A percentile compares a stretch with the other conserved stretches of the same genome.
Evolutionary conservation across 2,113 vertebrate genomes (phyloP).

Genomic region (Micronycteris hirsuta): DNA sequence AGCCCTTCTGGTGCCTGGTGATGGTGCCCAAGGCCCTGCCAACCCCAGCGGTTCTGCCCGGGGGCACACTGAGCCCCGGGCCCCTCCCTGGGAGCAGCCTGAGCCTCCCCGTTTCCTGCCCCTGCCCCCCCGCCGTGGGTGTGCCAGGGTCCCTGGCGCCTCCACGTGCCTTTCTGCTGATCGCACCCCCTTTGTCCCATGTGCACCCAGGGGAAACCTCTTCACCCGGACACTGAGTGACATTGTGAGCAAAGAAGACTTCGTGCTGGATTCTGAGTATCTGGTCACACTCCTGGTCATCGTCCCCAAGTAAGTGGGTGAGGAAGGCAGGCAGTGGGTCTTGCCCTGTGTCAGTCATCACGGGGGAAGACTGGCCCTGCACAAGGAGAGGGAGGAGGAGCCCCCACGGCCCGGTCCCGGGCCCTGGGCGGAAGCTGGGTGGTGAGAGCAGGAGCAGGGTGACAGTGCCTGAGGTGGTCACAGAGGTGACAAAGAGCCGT

Average conservation of each 20-base stretch:
- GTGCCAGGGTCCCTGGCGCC: accelerated
- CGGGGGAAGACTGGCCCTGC: neutral
- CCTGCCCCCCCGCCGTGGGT: neutral
- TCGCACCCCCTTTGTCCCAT: neutral
- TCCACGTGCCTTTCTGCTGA: neutral
- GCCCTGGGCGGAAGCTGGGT: no score
- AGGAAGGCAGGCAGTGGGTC: constrained; percentile 76
- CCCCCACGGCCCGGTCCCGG: accelerated
- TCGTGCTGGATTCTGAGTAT: constrained; percentile 93
- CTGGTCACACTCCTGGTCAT: constrained; percentile 93
- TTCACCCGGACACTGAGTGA: constrained; percentile 88
- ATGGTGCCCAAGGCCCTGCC: neutral
- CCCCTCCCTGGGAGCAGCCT: neutral
- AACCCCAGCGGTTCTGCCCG: accelerated
- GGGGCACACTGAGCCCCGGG: neutral
- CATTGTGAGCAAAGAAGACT: constrained; percentile 91
- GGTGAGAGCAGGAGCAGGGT: accelerated
- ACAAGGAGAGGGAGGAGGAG: neutral
- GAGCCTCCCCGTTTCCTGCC: neutral
- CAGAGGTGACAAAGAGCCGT: accelerated
- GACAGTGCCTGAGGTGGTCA: accelerated
- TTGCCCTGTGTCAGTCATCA: accelerated
- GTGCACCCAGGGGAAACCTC: constrained; percentile 84
- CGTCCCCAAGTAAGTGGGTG: constrained; percentile 88
- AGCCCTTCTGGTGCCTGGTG: neutral